phyloP scores from a whole-genome alignment of 2,113 vertebrate genomes.

The Oryctolagus cuniculus region DNA sequence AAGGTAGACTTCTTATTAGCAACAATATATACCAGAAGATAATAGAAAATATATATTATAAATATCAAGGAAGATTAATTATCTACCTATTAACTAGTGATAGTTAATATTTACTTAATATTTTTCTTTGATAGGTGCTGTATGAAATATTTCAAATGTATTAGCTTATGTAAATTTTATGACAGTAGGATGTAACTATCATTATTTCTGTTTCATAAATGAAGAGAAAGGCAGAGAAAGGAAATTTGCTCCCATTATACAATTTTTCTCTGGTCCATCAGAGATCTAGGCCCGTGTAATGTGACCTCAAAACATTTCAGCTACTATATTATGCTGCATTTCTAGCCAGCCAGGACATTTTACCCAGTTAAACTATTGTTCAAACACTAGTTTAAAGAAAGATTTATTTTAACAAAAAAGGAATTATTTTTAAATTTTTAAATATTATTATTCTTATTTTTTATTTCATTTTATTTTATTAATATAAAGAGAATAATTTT shows the following conservation, averaged over 20 bases:
- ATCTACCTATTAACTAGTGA: too few species aligned
- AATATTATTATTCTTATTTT: too few species aligned
- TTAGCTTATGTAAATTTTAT: neutral
- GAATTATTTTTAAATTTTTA: neutral
- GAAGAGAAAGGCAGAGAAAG: neutral
- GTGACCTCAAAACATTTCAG: neutral
- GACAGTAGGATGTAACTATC: neutral
- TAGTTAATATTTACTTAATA: neutral
- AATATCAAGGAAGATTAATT: neutral
- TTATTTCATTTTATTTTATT: too few species aligned
- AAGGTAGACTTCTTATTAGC: neutral
- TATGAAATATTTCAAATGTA: neutral
- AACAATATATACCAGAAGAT: neutral
- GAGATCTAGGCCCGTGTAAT: neutral
- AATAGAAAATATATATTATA: neutral
- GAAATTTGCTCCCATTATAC: neutral
- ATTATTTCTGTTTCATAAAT: neutral
- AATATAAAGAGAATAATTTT: too few species aligned
- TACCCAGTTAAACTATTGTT: neutral
- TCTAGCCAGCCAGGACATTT: neutral
- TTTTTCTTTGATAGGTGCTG: neutral
- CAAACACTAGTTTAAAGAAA: neutral
- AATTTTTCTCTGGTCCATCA: neutral
- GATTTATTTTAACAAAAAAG: neutral
- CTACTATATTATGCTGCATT: too few species aligned